Percentiles rank a stretch among this genome's conserved stretches.
Conservation (phyloP, 2,113 vertebrate genomes). For the Turnix velox region DNA sequence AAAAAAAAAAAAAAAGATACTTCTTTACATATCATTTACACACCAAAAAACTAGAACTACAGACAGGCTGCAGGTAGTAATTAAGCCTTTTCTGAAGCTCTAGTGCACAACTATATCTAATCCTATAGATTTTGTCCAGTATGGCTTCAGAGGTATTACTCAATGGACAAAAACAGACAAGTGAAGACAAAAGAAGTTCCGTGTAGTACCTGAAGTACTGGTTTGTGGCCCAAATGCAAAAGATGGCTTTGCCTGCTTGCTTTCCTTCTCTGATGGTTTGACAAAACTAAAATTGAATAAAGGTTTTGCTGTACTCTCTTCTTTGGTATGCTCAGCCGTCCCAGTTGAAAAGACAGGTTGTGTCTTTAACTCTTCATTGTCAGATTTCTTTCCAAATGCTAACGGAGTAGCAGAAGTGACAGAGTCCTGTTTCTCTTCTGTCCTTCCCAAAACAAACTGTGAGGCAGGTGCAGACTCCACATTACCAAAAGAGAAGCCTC, state of each 20-base stretch:
- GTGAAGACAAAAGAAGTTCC: neutral
- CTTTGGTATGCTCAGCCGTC: conserved; percentile 81
- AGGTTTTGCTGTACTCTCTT: conserved; percentile 71
- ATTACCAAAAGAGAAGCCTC: conserved; percentile 64
- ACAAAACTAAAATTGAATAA: conserved; percentile 76
- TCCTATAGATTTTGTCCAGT: neutral
- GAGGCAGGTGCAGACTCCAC: conserved; percentile 50
- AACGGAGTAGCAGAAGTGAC: conserved; percentile 64
- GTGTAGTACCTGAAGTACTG: conserved; percentile 62
- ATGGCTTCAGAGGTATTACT: neutral
- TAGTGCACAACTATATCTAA: neutral
- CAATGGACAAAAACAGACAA: neutral
- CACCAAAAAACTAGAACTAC: neutral
- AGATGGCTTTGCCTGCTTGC: conserved; percentile 74
- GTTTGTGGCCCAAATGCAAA: conserved; percentile 82
- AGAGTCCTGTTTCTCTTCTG: conserved; percentile 84
- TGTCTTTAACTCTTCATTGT: conserved; percentile 74
- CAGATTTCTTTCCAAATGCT: conserved; percentile 82
- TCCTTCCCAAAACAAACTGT: conserved; percentile 82
- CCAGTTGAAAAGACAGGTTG: conserved; percentile 80
- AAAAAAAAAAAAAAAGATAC: no score
- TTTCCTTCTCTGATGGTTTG: conserved; percentile 82
- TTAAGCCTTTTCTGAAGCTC: neutral
- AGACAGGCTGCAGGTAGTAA: neutral
- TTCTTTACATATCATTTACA: neutral